Percentiles rank a stretch among this genome's conserved stretches.
Conservation (phyloP, 1,140 invertebrate genomes). For the Babylonia areolata region DNA sequence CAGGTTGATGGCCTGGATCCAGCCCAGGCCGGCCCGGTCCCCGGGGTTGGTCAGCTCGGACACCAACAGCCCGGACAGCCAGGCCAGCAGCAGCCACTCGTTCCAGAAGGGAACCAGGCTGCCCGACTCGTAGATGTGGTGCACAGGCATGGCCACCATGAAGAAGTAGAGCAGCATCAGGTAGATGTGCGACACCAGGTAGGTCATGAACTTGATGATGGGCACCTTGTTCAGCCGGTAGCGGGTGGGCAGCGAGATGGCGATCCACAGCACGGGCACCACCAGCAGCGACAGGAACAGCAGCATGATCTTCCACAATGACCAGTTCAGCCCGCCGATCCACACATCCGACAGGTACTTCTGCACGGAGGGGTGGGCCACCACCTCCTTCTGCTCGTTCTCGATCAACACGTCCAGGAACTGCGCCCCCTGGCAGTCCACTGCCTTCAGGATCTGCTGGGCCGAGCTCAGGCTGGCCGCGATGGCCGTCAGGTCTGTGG, state of each 20-base stretch:
- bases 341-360: constrained; percentile 84
- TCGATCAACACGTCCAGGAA: constrained; percentile 99
- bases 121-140: constrained; percentile 75
- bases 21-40: constrained; percentile 72
- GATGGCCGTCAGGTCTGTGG: constrained; percentile 94
- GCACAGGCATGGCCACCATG: constrained; percentile 93
- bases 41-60: constrained; percentile 96
- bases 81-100: constrained; percentile 96
- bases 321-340: constrained; percentile 95
- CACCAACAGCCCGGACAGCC: constrained; percentile 95
- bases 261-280: constrained; percentile 96
- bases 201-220: constrained; percentile 99
- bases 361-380: constrained; percentile 78
- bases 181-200: constrained; percentile 98
- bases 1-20: constrained; percentile 86
- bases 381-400: constrained; percentile 97
- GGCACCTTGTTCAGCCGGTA: constrained; percentile 94
- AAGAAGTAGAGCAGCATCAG: constrained; percentile 92
- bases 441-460: constrained; percentile 67
- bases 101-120: constrained; percentile 86
- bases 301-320: constrained; percentile 94
- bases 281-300: constrained; percentile 94
- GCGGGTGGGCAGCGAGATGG: constrained; percentile 95
- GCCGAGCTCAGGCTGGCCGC: constrained; percentile 95
- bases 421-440: constrained; percentile 84